Conservation (phyloP, 2,113 vertebrate genomes). For the Copsychus sechellarum region DNA sequence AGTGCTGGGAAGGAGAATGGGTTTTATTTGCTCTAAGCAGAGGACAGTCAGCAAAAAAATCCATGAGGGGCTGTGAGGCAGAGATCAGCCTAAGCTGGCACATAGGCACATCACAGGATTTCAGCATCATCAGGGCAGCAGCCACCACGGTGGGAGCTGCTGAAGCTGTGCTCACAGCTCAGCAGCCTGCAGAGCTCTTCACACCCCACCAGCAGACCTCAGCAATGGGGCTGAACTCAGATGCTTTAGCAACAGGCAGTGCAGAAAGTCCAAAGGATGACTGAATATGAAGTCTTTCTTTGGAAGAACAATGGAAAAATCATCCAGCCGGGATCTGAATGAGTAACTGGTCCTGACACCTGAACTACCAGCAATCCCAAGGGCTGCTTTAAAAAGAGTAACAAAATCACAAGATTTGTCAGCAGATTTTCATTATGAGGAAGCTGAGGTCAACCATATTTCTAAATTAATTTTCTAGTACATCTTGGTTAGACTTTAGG, state of each 20-base stretch:
- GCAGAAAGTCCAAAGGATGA: not conserved
- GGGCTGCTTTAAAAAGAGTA: slow-evolving; percentile 44
- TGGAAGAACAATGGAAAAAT: slow-evolving; percentile 27
- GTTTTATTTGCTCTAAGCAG: not conserved
- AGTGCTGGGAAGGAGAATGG: not conserved
- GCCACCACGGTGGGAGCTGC: accelerated
- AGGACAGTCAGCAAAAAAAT: not conserved
- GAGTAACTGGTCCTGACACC: slow-evolving; percentile 24
- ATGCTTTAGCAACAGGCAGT: not conserved
- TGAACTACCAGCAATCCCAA: not conserved
- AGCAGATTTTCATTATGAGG: slow-evolving; percentile 52
- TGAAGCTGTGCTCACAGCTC: not conserved
- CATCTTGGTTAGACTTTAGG: slow-evolving; percentile 13
- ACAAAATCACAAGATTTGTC: slow-evolving; percentile 58
- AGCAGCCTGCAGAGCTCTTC: not conserved
- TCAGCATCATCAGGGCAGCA: not conserved
- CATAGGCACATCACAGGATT: not conserved
- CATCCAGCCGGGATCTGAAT: not conserved
- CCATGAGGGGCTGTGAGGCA: not conserved
- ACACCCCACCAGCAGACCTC: not conserved
- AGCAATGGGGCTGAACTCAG: not conserved
- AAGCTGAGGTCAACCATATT: slow-evolving; percentile 56
- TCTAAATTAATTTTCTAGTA: slow-evolving; percentile 54
- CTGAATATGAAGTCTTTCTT: not conserved
- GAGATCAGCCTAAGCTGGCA: not conserved